Evolutionary conservation across 2,888 invertebrate genomes (phyloP), one percentile per base, ranked within the genome.

Genomic region (Drosophila mimetica): DNA sequence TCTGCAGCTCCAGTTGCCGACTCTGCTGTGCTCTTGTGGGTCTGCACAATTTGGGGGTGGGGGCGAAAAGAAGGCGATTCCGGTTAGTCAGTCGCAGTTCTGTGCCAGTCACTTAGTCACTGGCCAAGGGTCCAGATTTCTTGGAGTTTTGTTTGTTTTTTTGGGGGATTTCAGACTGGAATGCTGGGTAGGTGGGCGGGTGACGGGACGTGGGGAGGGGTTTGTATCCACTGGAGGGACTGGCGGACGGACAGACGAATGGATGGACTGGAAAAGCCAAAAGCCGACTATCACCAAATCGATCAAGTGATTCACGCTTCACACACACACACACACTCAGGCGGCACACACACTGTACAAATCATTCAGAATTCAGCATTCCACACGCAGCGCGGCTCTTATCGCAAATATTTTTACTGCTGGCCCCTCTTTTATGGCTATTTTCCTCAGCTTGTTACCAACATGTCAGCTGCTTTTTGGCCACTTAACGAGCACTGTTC

Each of bases 231-330:
- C n/a, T n/a, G n/a, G n/a, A n/a, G n/a, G n/a, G n/a, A n/a, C n/a
- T n/a, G 16, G 1, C 7, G 22, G 22, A 25, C 25, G 7, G 25
- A 25, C 4, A 4, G 20, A 20, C 7, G 25, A 7, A 1, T 34
- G 46, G 36, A 46, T 6, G 32, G 59, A 46, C n/a, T 41, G 60
- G 22, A 60, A 41, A 42, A 58, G 42, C 61, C 44, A 11, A 13
- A 28, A 28, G 4, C 20, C 52, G 71, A 47, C 60, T 72, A 54
- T 79, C 53, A 63, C 73, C 53, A 75, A 79, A 78, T 87, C 85
- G 79, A 88, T 76, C 77, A 86, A 86, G 66, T 82, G 88, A 87
- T 76, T 82, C 82, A 82, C 48, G 34, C 48, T 46, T 48, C 46
- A 70, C 58, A 30, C 61, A 60, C 20, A 60, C 67, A 60, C 28